Percentiles rank a stretch among this genome's conserved stretches.
These are phyloP conservation scores for Pelusios castaneus DNA, from an alignment of 2,113 vertebrate species.

Conservation along the genomic window DNA sequence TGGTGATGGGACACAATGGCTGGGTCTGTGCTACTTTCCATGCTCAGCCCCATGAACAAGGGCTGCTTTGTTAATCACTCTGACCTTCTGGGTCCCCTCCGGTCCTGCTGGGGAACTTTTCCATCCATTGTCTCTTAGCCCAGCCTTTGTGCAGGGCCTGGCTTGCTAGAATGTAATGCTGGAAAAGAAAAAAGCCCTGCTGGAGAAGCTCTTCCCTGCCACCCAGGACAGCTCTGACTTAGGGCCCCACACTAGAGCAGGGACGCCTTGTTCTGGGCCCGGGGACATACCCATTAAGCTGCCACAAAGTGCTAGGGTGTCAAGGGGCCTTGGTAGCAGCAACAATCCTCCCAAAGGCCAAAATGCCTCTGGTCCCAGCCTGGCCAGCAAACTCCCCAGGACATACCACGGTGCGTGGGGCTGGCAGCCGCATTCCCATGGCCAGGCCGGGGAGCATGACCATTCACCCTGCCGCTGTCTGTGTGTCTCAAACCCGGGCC, in stretches of 20 bases:
- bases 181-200: neutral
- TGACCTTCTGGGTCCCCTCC: neutral
- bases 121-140: constrained; percentile 14
- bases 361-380: neutral
- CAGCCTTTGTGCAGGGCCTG: constrained; percentile 11
- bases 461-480: neutral
- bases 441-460: neutral
- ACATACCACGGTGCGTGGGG: no score
- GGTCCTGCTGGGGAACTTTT: constrained; percentile 29
- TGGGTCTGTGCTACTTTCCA: constrained; percentile 41
- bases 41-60: constrained; percentile 33
- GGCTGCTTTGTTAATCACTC: constrained; percentile 42
- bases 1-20: constrained; percentile 48
- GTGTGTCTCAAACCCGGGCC: no score
- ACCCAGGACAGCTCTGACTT: neutral
- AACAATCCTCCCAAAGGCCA: neutral
- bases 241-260: neutral
- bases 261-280: neutral
- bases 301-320: no score
- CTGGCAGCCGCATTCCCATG: no score
- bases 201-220: neutral
- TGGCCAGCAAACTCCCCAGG: neutral
- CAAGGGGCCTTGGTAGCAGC: neutral
- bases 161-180: neutral
- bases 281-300: no score